Conservation (phyloP, 2,888 invertebrate species). For the Adineta ricciae region DNA sequence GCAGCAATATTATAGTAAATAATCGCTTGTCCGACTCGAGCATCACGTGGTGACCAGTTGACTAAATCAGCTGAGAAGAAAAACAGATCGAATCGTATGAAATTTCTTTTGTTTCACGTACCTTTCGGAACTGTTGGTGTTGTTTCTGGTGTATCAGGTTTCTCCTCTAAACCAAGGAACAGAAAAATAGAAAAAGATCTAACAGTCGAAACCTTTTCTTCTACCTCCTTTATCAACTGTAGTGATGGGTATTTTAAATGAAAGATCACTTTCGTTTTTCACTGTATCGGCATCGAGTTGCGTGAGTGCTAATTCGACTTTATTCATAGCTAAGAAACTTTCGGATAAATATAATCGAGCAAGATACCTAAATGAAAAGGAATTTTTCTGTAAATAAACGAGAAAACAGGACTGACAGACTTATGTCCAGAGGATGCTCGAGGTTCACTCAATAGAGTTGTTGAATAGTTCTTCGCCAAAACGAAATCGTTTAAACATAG, state of each 20-base stretch:
- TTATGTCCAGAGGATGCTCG: slow-evolving; percentile 63
- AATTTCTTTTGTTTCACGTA: neutral
- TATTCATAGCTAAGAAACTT: slow-evolving; percentile 19
- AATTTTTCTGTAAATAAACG: neutral
- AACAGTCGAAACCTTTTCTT: neutral
- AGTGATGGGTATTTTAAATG: slow-evolving; percentile 8
- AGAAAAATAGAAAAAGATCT: neutral
- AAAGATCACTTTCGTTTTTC: neutral
- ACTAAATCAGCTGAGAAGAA: neutral
- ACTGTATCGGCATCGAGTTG: slow-evolving; percentile 1
- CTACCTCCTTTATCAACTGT: slow-evolving; percentile 16
- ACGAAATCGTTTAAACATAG: slow-evolving; percentile 73
- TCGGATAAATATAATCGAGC: slow-evolving; percentile 21
- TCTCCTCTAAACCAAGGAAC: neutral
- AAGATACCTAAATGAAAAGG: neutral
- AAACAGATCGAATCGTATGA: neutral
- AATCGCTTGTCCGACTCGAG: slow-evolving; percentile 61
- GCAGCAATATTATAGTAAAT: slow-evolving; percentile 69
- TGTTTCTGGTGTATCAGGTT: neutral
- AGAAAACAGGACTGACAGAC: slow-evolving; percentile 51
- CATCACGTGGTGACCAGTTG: slow-evolving; percentile 58
- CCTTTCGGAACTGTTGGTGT: neutral
- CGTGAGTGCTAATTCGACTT: neutral
- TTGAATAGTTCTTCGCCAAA: slow-evolving; percentile 67
- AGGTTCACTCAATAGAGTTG: slow-evolving; percentile 63